phyloP scores from a whole-genome alignment of 2,113 vertebrate genomes.

The Micronycteris hirsuta region DNA sequence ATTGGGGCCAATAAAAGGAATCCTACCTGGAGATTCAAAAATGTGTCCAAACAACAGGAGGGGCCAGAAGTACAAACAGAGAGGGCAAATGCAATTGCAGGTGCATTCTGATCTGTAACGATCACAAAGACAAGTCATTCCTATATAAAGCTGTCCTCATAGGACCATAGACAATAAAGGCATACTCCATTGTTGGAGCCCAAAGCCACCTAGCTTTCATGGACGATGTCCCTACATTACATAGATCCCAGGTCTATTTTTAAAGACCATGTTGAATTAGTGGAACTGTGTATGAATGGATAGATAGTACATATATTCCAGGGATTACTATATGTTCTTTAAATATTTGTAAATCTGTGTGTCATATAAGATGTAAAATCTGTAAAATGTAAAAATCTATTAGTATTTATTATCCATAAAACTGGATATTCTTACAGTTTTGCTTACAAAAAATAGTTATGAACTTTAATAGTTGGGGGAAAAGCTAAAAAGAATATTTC shows the following conservation, averaged over 20 bases:
- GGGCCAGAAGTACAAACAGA: not conserved
- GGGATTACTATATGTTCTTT: not conserved
- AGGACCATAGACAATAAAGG: not conserved
- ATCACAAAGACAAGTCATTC: not conserved
- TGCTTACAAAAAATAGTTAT: not conserved
- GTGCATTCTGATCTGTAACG: not conserved
- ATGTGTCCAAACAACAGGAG: not conserved
- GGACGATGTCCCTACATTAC: not conserved
- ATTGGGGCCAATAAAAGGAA: not conserved
- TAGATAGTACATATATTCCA: not conserved
- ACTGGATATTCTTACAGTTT: not conserved
- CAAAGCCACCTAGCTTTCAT: not conserved
- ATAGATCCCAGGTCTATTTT: not conserved
- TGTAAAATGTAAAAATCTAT: not conserved
- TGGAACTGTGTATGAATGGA: not conserved
- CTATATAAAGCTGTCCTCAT: not conserved
- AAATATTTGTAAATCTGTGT: not conserved
- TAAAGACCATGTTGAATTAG: not conserved
- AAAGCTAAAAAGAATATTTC: not conserved
- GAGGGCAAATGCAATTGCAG: not conserved
- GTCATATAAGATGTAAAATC: not conserved
- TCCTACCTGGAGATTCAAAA: not conserved
- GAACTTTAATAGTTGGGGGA: not conserved
- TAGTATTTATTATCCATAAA: not conserved
- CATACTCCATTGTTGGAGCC: not conserved